These are phyloP conservation scores for Phalacrocorax carbo DNA, from an alignment of 2,113 vertebrate species.

Conservation along the genomic window DNA sequence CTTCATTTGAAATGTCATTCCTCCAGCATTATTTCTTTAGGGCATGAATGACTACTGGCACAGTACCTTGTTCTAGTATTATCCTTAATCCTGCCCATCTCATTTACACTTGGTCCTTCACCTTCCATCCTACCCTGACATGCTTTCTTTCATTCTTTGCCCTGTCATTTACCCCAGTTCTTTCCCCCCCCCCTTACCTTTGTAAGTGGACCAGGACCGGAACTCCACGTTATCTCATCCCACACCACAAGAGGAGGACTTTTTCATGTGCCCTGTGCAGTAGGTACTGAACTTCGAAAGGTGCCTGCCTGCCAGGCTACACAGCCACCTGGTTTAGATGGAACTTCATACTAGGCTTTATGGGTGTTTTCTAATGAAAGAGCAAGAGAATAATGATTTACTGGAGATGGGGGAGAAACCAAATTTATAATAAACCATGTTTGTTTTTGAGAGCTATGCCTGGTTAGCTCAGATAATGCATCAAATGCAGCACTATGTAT, in stretches of 20 bases:
- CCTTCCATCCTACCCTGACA: background rate
- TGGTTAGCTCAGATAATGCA: background rate
- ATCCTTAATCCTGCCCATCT: background rate
- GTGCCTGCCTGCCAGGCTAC: background rate
- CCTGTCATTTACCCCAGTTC: accelerated
- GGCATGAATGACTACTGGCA: background rate
- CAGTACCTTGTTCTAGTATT: background rate
- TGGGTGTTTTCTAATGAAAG: background rate
- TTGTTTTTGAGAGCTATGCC: background rate
- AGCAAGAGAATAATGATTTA: background rate
- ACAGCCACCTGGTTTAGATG: accelerated
- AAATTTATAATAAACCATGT: background rate
- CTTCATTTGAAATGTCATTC: background rate
- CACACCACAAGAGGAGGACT: background rate
- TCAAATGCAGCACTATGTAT: too few species aligned
- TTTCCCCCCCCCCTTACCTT: background rate
- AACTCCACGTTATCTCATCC: background rate
- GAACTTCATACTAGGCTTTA: background rate
- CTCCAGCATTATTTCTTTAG: background rate
- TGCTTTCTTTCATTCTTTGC: background rate
- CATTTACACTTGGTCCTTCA: background rate
- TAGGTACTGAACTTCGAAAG: background rate
- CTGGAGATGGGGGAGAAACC: background rate
- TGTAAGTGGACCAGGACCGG: background rate
- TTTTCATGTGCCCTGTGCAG: background rate